phyloP scores from a whole-genome alignment of 1,140 invertebrate species.

The Dufourea novaeangliae region DNA sequence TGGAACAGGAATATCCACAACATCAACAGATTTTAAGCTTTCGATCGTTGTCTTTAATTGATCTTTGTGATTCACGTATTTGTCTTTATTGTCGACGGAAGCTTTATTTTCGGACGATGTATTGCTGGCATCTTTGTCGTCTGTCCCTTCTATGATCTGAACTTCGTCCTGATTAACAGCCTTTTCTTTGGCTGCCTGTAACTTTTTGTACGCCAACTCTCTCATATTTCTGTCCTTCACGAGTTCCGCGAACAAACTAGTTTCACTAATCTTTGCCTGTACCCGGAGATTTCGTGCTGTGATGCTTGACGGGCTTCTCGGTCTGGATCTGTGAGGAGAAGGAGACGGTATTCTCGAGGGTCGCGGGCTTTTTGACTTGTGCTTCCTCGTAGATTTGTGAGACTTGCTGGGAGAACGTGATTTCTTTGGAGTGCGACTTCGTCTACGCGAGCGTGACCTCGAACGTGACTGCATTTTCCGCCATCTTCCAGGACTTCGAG shows the following conservation, averaged over 20 bases:
- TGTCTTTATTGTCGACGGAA: slow-evolving; percentile 65
- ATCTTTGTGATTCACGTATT: slow-evolving; percentile 64
- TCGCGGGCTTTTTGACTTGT: slow-evolving; percentile 78
- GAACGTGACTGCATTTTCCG: slow-evolving; percentile 74
- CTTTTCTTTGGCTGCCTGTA: slow-evolving; percentile 83
- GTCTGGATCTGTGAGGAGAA: slow-evolving; percentile 71
- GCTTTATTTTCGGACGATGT: slow-evolving; percentile 53
- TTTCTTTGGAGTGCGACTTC: slow-evolving; percentile 76
- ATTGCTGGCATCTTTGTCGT: slow-evolving; percentile 74
- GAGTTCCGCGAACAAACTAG: slow-evolving; percentile 93
- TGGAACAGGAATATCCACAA: slow-evolving; percentile 85
- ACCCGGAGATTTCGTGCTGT: slow-evolving; percentile 82
- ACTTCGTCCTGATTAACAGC: slow-evolving; percentile 77
- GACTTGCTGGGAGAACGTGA: slow-evolving; percentile 79
- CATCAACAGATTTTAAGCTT: slow-evolving; percentile 77
- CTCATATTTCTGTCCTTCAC: slow-evolving; percentile 92
- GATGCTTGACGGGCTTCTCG: slow-evolving; percentile 79
- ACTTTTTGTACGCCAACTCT: slow-evolving; percentile 86
- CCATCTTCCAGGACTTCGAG: slow-evolving; percentile 76
- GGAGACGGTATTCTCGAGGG: slow-evolving; percentile 77
- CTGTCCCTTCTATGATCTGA: slow-evolving; percentile 77
- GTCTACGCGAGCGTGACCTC: slow-evolving; percentile 75
- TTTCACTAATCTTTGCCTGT: slow-evolving; percentile 89
- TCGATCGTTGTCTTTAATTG: slow-evolving; percentile 67
- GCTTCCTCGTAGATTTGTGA: slow-evolving; percentile 75